Evolutionary conservation across 2,888 invertebrate genomes (phyloP), one percentile per base, ranked within the genome.

Genomic region (Drosophila kuntzei): DNA sequence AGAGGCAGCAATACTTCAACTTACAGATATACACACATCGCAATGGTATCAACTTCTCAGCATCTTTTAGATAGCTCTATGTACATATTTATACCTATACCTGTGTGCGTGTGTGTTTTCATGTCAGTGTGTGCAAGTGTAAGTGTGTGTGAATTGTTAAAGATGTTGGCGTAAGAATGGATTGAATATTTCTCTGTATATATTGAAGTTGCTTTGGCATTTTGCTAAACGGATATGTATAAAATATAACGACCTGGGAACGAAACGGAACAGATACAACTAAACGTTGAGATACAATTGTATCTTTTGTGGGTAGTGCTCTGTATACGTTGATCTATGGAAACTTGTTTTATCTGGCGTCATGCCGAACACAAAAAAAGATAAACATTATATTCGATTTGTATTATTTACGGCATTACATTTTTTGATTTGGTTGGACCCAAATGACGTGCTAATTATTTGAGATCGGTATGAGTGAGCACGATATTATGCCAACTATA

Each of bases 11-110:
- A 85, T 85, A 87, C 82, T 79, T 79, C 71, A 87, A 85, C 37
- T 85, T 70, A 85, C 81, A 86, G 76, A 77, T 65, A 82, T 61
- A 81, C 72, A 84, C 74, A 86, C 84, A 44, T 55, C 80, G 54
- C 47, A 61, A 53, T 71, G 63, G 65, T 80, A 83, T 82, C 87
- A 69, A 85, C 82, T 81, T 63, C 73, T 70, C 84, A 85, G 87
- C 87, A 81, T 83, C 83, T 87, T 72, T 60, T 54, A 74, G 84
- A 86, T 82, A 79, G 66, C 65, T 80, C 70, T 54, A 71, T 57
- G 64, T 77, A 54, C 64, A 34, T 44, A 51, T 22, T n/a, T n/a
- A 50, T 18, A 25, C n/a, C 41, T 37, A 14, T 20, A 29, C n/a
- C 34, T 14, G 20, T 46, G 9, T 14, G 12, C 14, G 14, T 51